phyloP scores from a whole-genome alignment of 2,888 invertebrate species.

The Apodemia hepburni region DNA sequence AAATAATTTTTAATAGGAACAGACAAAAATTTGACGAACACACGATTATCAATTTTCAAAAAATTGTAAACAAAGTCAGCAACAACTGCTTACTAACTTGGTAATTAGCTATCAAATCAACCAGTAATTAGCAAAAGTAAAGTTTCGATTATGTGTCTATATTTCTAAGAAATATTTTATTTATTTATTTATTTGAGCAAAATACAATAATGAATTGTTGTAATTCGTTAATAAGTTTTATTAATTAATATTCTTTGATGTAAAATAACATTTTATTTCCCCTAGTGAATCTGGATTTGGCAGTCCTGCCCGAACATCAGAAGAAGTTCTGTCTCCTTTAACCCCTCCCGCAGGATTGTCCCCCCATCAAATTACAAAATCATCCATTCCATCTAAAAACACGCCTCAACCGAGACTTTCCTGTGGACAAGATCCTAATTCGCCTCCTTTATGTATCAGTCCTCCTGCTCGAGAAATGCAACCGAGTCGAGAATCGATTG shows the following conservation, averaged over 20 bases:
- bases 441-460: conserved; percentile 67
- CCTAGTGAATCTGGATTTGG: conserved; percentile 69
- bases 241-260: not conserved
- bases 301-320: conserved; percentile 65
- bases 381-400: conserved; percentile 38
- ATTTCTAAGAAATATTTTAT: too few relatives aligned
- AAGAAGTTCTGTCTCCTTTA: conserved; percentile 61
- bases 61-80: too few relatives aligned
- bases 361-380: conserved; percentile 37
- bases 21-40: too few relatives aligned
- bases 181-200: too few relatives aligned
- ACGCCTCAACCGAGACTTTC: conserved; percentile 39
- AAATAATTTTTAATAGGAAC: not conserved
- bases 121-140: too few relatives aligned
- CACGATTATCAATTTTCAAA: too few relatives aligned
- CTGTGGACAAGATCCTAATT: conserved; percentile 48
- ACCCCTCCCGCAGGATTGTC: conserved; percentile 53
- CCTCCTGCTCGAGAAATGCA: conserved; percentile 59
- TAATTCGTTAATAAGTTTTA: too few relatives aligned
- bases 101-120: too few relatives aligned
- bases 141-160: too few relatives aligned
- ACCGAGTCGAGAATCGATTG: conserved; percentile 62
- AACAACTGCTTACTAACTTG: too few relatives aligned
- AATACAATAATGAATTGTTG: too few relatives aligned
- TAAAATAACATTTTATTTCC: conserved; percentile 9